Evolutionary conservation across 23 tunicate species (phyloP).

Genomic region (Oikopleura albicans): DNA sequence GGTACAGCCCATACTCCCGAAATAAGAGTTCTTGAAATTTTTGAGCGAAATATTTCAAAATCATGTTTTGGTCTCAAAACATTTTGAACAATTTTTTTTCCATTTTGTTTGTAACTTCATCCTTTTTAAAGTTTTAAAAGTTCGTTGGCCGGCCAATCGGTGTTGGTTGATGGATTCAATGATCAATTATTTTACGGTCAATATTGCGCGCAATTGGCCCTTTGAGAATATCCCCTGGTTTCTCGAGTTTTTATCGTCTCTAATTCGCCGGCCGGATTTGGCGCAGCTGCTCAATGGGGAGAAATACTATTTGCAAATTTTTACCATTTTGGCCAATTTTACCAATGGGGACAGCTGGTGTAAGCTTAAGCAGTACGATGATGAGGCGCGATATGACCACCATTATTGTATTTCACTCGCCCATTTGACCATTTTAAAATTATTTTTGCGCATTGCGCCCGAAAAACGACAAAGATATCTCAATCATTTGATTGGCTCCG

Average conservation of each 20-base stretch:
- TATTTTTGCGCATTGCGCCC: background rate
- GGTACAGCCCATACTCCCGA: too few relatives aligned
- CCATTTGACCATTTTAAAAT: background rate
- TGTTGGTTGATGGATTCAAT: background rate
- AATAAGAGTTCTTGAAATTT: too few relatives aligned
- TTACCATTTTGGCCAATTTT: background rate
- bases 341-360: background rate
- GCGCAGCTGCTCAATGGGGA: background rate
- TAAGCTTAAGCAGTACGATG: background rate
- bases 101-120: background rate
- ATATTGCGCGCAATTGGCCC: constrained; percentile 6
- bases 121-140: background rate
- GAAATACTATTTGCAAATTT: background rate
- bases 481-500: background rate
- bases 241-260: background rate
- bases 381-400: background rate
- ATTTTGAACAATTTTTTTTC: background rate
- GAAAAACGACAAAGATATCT: background rate
- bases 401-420: background rate
- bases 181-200: background rate
- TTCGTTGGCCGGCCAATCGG: background rate
- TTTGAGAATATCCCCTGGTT: constrained; percentile 13
- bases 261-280: constrained; percentile 4
- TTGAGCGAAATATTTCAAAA: too few relatives aligned
- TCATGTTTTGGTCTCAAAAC: too few relatives aligned